These are phyloP conservation scores for Diogma glabrata DNA, from an alignment of 2,888 invertebrate species.

Conservation along the genomic window DNA sequence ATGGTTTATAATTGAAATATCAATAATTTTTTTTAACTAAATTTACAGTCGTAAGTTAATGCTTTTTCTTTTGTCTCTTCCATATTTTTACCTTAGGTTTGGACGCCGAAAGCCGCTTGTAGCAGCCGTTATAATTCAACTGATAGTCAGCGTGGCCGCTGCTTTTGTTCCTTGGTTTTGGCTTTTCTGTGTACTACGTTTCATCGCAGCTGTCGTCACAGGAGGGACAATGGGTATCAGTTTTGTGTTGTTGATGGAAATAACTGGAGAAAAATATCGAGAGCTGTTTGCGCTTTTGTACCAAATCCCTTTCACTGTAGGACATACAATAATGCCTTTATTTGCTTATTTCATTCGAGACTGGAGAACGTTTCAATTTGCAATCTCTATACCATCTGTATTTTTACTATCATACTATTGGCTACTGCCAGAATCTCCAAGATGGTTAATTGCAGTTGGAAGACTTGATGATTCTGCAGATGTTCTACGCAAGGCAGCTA, in stretches of 20 bases:
- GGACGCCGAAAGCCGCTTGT: slow-evolving; percentile 66
- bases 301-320: slow-evolving; percentile 58
- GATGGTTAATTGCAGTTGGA: slow-evolving; percentile 63
- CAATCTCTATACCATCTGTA: slow-evolving; percentile 50
- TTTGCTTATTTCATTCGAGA: slow-evolving; percentile 53
- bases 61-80: too few relatives aligned
- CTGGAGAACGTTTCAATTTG: slow-evolving; percentile 56
- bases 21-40: slow-evolving; percentile 23
- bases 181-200: slow-evolving; percentile 53
- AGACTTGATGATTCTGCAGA: slow-evolving; percentile 47
- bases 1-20: background rate
- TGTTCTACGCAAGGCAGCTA: slow-evolving; percentile 53
- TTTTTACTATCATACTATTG: slow-evolving; percentile 51
- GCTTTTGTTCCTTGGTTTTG: slow-evolving; percentile 56
- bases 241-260: slow-evolving; percentile 57
- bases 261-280: slow-evolving; percentile 46
- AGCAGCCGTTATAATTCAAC: slow-evolving; percentile 58
- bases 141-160: slow-evolving; percentile 56
- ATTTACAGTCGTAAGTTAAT: too few relatives aligned
- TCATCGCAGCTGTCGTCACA: slow-evolving; percentile 61
- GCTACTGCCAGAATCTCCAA: slow-evolving; percentile 65
- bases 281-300: slow-evolving; percentile 45
- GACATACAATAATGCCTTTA: slow-evolving; percentile 49
- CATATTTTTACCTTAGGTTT: too few relatives aligned
- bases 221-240: slow-evolving; percentile 77